Conservation (phyloP, 2,888 invertebrate genomes). For the Phasia obesa region DNA sequence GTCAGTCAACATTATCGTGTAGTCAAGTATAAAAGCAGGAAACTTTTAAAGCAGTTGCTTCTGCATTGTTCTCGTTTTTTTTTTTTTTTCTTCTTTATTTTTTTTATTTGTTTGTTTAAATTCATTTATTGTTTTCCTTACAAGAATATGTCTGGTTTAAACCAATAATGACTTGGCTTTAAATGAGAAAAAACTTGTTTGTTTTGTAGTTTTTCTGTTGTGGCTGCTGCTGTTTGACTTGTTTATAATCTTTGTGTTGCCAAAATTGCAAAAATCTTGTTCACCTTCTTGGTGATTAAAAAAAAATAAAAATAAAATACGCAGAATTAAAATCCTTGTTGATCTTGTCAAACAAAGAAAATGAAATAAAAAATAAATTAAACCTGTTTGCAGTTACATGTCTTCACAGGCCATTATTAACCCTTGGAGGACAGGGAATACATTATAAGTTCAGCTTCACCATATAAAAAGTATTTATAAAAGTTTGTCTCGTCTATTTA, state of each 20-base stretch:
- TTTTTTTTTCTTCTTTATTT: not conserved
- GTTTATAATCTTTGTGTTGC: constrained; percentile 52
- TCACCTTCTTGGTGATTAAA: constrained; percentile 49
- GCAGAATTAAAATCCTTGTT: constrained; percentile 55
- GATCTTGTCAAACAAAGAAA: constrained; percentile 62
- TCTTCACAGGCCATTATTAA: constrained; percentile 45
- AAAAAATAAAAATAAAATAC: not conserved
- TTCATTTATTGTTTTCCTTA: constrained; percentile 58
- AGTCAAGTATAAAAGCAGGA: constrained; percentile 64
- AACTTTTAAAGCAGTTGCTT: constrained; percentile 44
- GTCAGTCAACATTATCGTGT: constrained; percentile 34
- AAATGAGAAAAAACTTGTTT: constrained; percentile 66
- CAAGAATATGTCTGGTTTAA: constrained; percentile 67
- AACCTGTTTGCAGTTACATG: constrained; percentile 57
- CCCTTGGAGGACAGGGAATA: constrained; percentile 1
- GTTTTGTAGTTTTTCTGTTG: constrained; percentile 59
- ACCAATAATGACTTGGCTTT: constrained; percentile 68
- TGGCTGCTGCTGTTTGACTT: constrained; percentile 69
- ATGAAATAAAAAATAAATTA: constrained; percentile 18
- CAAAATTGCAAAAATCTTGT: constrained; percentile 53
- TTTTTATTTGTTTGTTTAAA: constrained; percentile 40
- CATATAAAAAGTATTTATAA: too few species aligned
- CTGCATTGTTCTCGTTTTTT: constrained; percentile 19
- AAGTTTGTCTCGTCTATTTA: too few species aligned
- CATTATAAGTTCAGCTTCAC: too few species aligned